Base-by-base conservation (phyloP, 2,888 invertebrate genomes). In the Megaustenia siamemsis region DNA sequence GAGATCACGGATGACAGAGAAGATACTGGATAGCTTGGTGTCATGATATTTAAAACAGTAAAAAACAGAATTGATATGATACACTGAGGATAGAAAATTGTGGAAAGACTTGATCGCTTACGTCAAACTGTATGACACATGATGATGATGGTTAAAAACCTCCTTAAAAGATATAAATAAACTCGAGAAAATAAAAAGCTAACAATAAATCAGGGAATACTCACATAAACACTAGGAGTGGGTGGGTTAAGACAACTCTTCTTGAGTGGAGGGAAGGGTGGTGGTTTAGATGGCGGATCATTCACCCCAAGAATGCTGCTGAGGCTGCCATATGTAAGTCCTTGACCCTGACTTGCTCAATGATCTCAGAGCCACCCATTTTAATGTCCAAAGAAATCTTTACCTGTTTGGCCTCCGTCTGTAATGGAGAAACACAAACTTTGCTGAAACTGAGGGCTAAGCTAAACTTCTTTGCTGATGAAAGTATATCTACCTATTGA, bases 221-320 rank as follows among this genome's bases (percentile, higher is more conserved):
- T 93, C 89, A 94, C 94, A 91, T 94, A 94, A 79, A 99, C 98
- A 91, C 95, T 95, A 60, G 98, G 98, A 43, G 99, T 98, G 68
- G 97, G 97, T 53, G 99, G 99, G 89, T 97, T 95, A 12, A 99
- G 95, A 93, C 98, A 97, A 92, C 98, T 98, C 92, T 97, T 96
- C 43, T 96, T 96, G 76, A 98, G 95, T 87, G 96, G 96, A 86
- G 98, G 97, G 87, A 96, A 96, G 0, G 98, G 98, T n/a, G 93
- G 93, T 2, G 93, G 93, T 75, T 95, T 95, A 0, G 98, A 98
- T 0, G 98, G 98, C 18, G 80, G 84, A 6, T 84, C 63, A 32
- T 86, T 60, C 35, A 83, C 87, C 8, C 87, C 87, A 32, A 86
- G 68, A 28, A 87, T 80, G 83, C 82, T 86, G 76, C 38, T 85